Conservation (phyloP, 2,797 vertebrate genomes). For the Hyperoplus immaculatus region DNA sequence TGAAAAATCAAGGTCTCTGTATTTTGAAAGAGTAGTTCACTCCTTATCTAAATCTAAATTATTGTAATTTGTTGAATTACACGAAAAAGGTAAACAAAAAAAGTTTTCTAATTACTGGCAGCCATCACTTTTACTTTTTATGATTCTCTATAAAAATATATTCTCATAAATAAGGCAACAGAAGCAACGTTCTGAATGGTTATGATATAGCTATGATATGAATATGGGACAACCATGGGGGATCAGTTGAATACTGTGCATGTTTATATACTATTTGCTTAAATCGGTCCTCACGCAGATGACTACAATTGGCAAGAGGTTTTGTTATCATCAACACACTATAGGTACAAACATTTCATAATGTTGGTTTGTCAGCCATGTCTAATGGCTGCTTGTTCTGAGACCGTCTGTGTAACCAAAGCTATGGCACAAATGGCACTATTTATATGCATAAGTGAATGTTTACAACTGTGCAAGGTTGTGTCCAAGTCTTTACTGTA, state of each 20-base stretch:
- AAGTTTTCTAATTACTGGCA: background rate
- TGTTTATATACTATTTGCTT: background rate
- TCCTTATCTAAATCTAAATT: background rate
- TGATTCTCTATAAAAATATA: background rate
- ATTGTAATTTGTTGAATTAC: background rate
- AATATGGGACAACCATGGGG: background rate
- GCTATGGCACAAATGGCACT: background rate
- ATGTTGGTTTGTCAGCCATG: background rate
- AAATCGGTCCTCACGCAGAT: background rate
- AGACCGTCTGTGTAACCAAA: constrained; percentile 3
- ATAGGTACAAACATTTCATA: constrained; percentile 1
- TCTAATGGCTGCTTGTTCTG: constrained; percentile 10
- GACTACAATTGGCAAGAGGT: background rate
- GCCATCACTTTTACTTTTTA: background rate
- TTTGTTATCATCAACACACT: background rate
- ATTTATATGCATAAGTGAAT: background rate
- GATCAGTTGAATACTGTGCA: background rate
- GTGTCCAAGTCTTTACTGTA: background rate
- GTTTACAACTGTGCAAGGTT: background rate
- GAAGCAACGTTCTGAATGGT: background rate
- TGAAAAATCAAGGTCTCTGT: background rate
- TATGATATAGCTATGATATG: background rate
- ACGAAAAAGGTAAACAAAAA: background rate
- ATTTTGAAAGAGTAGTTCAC: background rate
- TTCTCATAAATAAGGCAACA: background rate